These are phyloP conservation scores for Rhagophthalmus giganteus DNA, from an alignment of 2,888 invertebrate species.

Conservation along the genomic window DNA sequence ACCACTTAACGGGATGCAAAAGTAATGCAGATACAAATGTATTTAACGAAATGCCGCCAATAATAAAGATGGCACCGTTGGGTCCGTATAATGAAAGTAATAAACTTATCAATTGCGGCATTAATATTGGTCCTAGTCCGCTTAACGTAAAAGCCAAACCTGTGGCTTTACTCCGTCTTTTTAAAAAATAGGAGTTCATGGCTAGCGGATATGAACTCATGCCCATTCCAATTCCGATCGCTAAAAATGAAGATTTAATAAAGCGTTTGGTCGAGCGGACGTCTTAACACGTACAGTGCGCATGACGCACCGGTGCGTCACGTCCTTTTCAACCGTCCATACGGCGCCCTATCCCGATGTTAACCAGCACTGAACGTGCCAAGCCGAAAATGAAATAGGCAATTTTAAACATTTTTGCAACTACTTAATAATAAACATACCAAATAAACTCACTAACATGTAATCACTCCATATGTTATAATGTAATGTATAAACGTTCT, in stretches of 20 bases:
- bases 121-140: slow-evolving; percentile 66
- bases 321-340: too few relatives aligned
- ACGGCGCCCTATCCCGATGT: too few relatives aligned
- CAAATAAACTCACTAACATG: slow-evolving; percentile 61
- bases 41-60: slow-evolving; percentile 65
- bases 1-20: slow-evolving; percentile 71
- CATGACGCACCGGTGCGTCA: neutral
- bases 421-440: slow-evolving; percentile 26
- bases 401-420: neutral
- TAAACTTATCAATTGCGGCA: slow-evolving; percentile 64
- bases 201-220: slow-evolving; percentile 67
- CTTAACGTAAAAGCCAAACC: slow-evolving; percentile 67
- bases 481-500: slow-evolving; percentile 63
- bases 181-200: slow-evolving; percentile 67
- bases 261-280: neutral
- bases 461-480: slow-evolving; percentile 68
- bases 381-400: too few relatives aligned
- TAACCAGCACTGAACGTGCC: too few relatives aligned
- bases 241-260: slow-evolving; percentile 48
- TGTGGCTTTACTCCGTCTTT: slow-evolving; percentile 62
- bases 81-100: slow-evolving; percentile 62
- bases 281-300: neutral
- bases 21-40: slow-evolving; percentile 62
- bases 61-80: slow-evolving; percentile 64
- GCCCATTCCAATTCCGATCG: slow-evolving; percentile 63